Percentiles rank a stretch among this genome's conserved stretches.
phyloP scores from a whole-genome alignment of 2,888 invertebrate genomes.

The Cyaniris semiargus region DNA sequence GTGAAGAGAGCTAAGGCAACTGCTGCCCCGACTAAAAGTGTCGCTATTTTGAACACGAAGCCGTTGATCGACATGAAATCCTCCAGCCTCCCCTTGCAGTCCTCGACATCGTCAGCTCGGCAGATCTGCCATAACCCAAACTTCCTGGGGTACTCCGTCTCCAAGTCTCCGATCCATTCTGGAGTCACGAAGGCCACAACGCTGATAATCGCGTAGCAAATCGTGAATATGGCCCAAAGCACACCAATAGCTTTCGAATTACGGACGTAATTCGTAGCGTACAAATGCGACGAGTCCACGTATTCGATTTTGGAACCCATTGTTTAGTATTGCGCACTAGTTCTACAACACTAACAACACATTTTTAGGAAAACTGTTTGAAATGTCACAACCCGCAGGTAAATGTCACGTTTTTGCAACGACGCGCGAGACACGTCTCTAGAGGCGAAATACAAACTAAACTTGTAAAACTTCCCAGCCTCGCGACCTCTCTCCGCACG shows the following conservation, averaged over 20 bases:
- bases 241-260: constrained; percentile 98
- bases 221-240: constrained; percentile 98
- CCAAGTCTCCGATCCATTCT: constrained; percentile 93
- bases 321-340: constrained; percentile 58
- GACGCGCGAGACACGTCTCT: constrained; percentile 65
- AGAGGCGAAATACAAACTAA: constrained; percentile 45
- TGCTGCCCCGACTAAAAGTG: constrained; percentile 92
- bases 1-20: constrained; percentile 92
- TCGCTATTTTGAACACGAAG: constrained; percentile 91
- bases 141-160: constrained; percentile 92
- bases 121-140: constrained; percentile 97
- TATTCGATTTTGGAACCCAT: constrained; percentile 96
- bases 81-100: constrained; percentile 91
- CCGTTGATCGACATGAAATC: constrained; percentile 91
- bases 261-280: constrained; percentile 93
- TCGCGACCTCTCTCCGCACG: constrained; percentile 63
- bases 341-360: constrained; percentile 46
- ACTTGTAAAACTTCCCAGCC: constrained; percentile 39
- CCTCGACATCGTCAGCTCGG: constrained; percentile 87
- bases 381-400: constrained; percentile 11
- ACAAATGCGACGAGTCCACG: constrained; percentile 93
- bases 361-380: constrained; percentile 49
- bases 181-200: constrained; percentile 97
- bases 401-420: constrained; percentile 30
- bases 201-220: constrained; percentile 97